These are phyloP conservation scores for Zoanthus gigantus DNA, from an alignment of 92 coral and sea anemone species.

Conservation along the genomic window DNA sequence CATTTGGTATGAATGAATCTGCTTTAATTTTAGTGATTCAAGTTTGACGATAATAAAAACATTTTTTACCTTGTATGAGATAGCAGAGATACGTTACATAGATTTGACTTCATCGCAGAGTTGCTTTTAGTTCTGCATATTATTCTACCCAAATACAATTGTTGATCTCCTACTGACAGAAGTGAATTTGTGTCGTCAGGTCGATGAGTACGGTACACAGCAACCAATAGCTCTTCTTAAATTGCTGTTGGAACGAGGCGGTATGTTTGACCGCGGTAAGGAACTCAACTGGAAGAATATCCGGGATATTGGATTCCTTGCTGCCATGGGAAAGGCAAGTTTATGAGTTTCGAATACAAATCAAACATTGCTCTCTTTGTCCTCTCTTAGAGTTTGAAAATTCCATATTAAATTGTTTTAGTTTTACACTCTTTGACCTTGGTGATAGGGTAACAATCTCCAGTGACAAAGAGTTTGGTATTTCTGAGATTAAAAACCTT, in stretches of 20 bases:
- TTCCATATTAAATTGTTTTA: not conserved
- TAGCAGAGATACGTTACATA: too few relatives aligned
- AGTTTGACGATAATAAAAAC: too few relatives aligned
- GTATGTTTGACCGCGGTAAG: constrained; percentile 99
- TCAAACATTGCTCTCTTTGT: not conserved
- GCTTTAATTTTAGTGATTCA: too few relatives aligned
- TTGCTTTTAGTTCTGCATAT: too few relatives aligned
- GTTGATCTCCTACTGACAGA: not conserved
- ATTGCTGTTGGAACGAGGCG: constrained; percentile 93
- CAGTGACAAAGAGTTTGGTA: too few relatives aligned
- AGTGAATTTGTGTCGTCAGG: constrained; percentile 52
- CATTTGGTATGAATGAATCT: too few relatives aligned
- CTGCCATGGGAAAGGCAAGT: constrained; percentile 99
- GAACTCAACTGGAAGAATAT: constrained; percentile 94
- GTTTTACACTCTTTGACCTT: not conserved
- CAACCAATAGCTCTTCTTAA: constrained; percentile 97
- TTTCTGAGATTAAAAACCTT: too few relatives aligned
- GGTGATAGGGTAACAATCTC: too few relatives aligned
- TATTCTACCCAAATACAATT: not conserved
- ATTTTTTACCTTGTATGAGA: too few relatives aligned
- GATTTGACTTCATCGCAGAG: too few relatives aligned
- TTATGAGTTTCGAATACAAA: too few relatives aligned
- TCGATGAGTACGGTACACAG: constrained; percentile 97
- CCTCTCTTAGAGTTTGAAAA: too few relatives aligned
- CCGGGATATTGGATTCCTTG: constrained; percentile 97